phyloP scores from a whole-genome alignment of 2,797 vertebrate species.

The Hydrophis major region DNA sequence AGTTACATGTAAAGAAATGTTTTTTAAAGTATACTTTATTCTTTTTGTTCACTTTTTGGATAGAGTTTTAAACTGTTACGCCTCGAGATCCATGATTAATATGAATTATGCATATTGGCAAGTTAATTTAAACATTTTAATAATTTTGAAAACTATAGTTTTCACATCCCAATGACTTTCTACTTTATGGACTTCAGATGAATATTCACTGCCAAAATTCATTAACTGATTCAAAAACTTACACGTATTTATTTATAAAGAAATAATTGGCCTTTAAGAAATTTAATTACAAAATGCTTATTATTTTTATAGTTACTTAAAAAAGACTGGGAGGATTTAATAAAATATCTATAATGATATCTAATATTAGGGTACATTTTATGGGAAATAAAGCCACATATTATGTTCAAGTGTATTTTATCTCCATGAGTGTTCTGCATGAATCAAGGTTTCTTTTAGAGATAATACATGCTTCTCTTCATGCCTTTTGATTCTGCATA shows the following conservation, averaged over 20 bases:
- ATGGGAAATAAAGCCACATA: background rate
- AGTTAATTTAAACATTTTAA: constrained; percentile 62
- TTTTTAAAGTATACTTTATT: constrained; percentile 21
- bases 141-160: constrained; percentile 52
- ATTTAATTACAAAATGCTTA: constrained; percentile 47
- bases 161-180: constrained; percentile 45
- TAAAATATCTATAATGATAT: constrained; percentile 33
- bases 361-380: constrained; percentile 27
- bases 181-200: constrained; percentile 47
- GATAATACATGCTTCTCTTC: background rate
- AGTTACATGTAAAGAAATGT: constrained; percentile 20
- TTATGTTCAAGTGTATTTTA: background rate
- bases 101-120: constrained; percentile 56
- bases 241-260: constrained; percentile 48
- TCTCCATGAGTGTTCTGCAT: background rate
- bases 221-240: constrained; percentile 42
- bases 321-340: constrained; percentile 36
- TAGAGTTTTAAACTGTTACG: constrained; percentile 52
- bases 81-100: constrained; percentile 63
- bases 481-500: background rate
- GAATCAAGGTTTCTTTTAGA: background rate
- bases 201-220: constrained; percentile 43
- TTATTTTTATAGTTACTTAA: constrained; percentile 43
- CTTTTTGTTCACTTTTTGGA: constrained; percentile 38
- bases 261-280: constrained; percentile 55